Evolutionary conservation across 2,113 vertebrate genomes (phyloP), one percentile per base, ranked within the genome.

Genomic region (Brienomyrus brachyistius): DNA sequence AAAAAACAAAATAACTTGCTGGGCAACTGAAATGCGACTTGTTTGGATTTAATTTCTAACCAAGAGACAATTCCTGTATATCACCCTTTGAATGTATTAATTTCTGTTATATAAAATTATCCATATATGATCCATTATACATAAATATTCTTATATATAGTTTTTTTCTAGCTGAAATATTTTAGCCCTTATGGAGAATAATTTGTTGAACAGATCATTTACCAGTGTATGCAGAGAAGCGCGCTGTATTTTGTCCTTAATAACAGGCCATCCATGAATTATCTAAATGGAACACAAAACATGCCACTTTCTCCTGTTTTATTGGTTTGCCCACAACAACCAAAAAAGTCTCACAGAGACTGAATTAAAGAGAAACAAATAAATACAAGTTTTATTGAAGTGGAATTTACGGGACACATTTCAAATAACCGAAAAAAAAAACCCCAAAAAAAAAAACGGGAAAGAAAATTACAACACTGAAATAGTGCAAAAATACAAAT

Each of bases 291-390:
- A 51, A 88, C 21, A 31, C 35, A 80, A 80, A 80, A 80, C 35
- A 43, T 19, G 35, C 5, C 45, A 50, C n/a, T 88, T 74, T 31
- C 70, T 93, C 95, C 94, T 92, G 92, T 91, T 93, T 91, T 91
- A 94, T 96, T 96, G 95, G 95, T 96, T 95, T 95, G 31, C 74
- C 94, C 5, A 66, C 94, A 95, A 52, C 82, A 93, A 88, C 92
- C 95, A 95, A 95, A 94, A 59, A 91, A 92, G 86, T 96, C 95
- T 96, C 96, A 96, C 95, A 95, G 95, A 96, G 96, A 95, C 92
- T 94, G 93, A 93, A 93, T 95, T 93, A 95, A 94, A 95, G 91
- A 93, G 85, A 94, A 95, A 91, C 94, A 95, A 95, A 96, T 96
- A 96, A 96, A 96, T 96, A 96, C 86, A 94, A 91, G 48, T 89